Base-by-base conservation (phyloP, 2,113 vertebrate genomes). In the Gadus macrocephalus region DNA sequence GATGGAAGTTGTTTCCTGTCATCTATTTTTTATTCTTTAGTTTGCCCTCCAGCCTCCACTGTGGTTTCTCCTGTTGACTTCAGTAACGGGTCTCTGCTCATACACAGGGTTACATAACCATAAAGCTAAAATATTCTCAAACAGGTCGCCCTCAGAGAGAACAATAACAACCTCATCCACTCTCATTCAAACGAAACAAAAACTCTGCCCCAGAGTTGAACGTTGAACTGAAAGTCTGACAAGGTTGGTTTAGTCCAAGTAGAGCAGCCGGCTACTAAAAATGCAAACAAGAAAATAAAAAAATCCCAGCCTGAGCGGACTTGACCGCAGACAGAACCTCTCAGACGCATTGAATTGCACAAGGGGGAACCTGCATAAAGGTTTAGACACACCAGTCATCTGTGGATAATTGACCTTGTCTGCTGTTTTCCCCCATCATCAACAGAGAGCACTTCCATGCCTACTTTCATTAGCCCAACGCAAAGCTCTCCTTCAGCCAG, bases 61-160 rank as follows among this genome's bases (percentile, higher is more conserved):
- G 66, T 78, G 83, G 85, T 81, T 80, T 73, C 86, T 68, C 62
- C 81, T 84, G 71, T 77, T 66, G 81, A 71, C 76, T 80, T 82
- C 85, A 91, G 89, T 91, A 91, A 88, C 88, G 79, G 83, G 77
- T 79, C 83, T 79, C 70, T 63, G 22, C 86, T 82, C 73, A 78
- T 73, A 38, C 31, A 3, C 3, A 35, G 31, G 31, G 31, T 35
- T 35, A 35, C 31, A 7, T 7, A 35, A 35, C 86, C 53, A 16
- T 2, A 55, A 55, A 55, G 53, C 53, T 12, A 55, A 55, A 55
- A 14, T 55, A 55, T 55, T 55, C 16, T 55, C 16, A 12, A 35
- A 35, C 31, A 35, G 31, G 31, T 35, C 31, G 6, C 31, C 31
- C 31, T 35, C 31, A 35, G 31, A 35, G 4, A 35, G 31, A 4